Percentiles rank a stretch among this genome's conserved stretches.
These are phyloP conservation scores for Hirundo rustica DNA, from an alignment of 2,797 vertebrate species.

Conservation along the genomic window DNA sequence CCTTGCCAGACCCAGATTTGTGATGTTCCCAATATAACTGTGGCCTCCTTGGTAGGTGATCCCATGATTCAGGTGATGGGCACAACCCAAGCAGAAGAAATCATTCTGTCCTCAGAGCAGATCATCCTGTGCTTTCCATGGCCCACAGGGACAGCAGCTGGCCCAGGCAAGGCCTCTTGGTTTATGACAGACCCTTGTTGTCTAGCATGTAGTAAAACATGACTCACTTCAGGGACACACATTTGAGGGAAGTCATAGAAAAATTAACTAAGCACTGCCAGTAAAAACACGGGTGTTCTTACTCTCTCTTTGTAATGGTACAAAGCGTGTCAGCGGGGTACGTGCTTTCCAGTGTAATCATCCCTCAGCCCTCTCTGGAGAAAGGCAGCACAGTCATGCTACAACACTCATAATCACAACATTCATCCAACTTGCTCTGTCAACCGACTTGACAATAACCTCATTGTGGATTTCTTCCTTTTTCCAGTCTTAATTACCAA, in stretches of 20 bases:
- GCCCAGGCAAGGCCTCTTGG: not conserved
- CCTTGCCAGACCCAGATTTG: not conserved
- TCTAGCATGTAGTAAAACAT: not conserved
- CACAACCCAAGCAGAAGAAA: not conserved
- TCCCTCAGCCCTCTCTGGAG: not conserved
- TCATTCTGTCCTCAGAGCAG: not conserved
- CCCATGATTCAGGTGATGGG: not conserved
- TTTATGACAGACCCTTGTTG: not conserved
- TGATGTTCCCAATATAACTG: not conserved
- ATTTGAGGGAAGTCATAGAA: constrained; percentile 26
- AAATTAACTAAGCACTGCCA: constrained; percentile 37
- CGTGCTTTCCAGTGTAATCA: not conserved
- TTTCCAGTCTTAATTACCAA: not conserved
- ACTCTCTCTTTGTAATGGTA: constrained; percentile 18
- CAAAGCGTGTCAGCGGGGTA: not conserved
- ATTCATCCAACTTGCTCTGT: not conserved
- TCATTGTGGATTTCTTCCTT: not conserved
- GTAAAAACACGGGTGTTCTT: constrained; percentile 56
- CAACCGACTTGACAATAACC: not conserved
- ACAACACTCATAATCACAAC: not conserved
- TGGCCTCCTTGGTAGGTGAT: not conserved
- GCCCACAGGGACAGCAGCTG: not conserved
- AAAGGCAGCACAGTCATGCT: not conserved
- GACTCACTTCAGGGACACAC: constrained; percentile 45
- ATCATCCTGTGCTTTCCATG: not conserved